Conservation (phyloP, 2,888 invertebrate genomes). For the Chrysopilus asiliformis region DNA sequence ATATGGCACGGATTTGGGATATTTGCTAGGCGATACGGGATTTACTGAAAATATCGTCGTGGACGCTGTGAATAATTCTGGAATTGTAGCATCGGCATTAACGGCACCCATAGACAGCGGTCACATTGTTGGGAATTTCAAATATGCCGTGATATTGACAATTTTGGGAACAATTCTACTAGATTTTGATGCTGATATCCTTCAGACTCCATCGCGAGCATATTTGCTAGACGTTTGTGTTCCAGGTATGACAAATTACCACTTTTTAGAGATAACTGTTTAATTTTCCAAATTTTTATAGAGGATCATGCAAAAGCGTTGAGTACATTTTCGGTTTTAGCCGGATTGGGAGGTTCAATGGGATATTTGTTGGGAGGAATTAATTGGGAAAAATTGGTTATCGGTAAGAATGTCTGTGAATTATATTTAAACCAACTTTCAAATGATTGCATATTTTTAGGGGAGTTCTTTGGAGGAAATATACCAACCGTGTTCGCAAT, state of each 20-base stretch:
- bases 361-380: conserved; percentile 46
- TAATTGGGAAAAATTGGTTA: conserved; percentile 43
- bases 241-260: conserved; percentile 27
- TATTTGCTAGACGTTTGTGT: conserved; percentile 47
- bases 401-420: conserved; percentile 19
- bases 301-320: conserved; percentile 47
- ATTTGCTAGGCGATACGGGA: conserved; percentile 36
- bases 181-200: conserved; percentile 51
- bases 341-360: conserved; percentile 47
- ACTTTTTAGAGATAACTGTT: neutral
- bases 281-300: conserved; percentile 13
- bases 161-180: conserved; percentile 46
- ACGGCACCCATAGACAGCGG: neutral
- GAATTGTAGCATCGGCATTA: conserved; percentile 20
- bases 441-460: conserved; percentile 17
- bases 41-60: conserved; percentile 11
- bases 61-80: conserved; percentile 13
- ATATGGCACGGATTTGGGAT: conserved; percentile 43
- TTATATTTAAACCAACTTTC: no score
- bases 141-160: conserved; percentile 40
- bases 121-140: conserved; percentile 17
- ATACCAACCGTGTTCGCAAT: conserved; percentile 44
- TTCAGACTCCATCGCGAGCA: conserved; percentile 49
- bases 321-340: conserved; percentile 49
- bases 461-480: conserved; percentile 41